Evolutionary conservation across 2,888 invertebrate species (phyloP).

Genomic region (Luffia ferchaultella): DNA sequence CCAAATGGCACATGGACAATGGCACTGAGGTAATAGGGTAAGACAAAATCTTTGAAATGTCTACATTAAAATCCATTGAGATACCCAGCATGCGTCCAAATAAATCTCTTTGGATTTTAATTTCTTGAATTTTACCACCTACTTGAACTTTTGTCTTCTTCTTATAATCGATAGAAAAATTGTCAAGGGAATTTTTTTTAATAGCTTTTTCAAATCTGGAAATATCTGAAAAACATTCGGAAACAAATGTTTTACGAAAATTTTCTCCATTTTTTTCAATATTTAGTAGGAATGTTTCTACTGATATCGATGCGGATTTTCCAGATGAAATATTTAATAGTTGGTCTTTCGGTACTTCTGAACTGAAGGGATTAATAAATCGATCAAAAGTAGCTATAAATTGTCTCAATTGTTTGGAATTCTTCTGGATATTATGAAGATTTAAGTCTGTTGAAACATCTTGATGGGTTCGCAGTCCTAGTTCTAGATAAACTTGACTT

Average conservation of each 20-base stretch:
- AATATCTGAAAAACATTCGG: no score
- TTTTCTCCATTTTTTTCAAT: conserved; percentile 4
- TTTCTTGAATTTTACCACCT: conserved; percentile 8
- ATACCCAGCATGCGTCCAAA: no score
- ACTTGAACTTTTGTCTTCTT: conserved; percentile 2
- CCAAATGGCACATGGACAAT: no score
- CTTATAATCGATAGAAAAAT: conserved; percentile 3
- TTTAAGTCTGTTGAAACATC: conserved; percentile 11
- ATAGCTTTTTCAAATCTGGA: conserved; percentile 5
- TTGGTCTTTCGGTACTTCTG: no score
- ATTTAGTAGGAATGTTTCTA: no score
- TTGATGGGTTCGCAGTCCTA: conserved; percentile 7
- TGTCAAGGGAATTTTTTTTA: conserved; percentile 2
- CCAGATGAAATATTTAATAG: no score
- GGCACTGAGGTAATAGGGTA: no score
- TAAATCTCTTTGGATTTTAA: neutral
- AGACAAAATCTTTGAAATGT: conserved; percentile 8
- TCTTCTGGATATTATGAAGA: conserved; percentile 1
- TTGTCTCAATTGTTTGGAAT: conserved; percentile 2
- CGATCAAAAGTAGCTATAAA: no score
- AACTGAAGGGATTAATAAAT: no score
- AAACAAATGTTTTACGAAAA: no score
- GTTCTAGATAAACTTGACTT: no score
- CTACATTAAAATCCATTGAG: conserved; percentile 7
- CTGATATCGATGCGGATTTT: no score